Conservation (phyloP, 2,797 vertebrate genomes). For the Hyperoplus immaculatus region DNA sequence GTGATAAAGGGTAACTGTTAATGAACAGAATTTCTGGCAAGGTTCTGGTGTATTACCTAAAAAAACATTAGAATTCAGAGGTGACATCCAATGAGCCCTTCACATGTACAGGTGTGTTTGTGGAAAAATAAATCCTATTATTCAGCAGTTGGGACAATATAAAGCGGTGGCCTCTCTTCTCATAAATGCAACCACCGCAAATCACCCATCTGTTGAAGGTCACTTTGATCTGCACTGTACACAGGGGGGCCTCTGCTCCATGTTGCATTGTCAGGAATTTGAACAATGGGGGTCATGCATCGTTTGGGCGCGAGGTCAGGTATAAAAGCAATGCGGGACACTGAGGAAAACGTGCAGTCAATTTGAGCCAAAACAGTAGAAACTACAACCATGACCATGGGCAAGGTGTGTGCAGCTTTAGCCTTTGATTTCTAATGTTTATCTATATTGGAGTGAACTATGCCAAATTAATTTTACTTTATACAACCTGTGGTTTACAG, state of each 20-base stretch:
- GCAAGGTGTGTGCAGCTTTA: conserved; percentile 70
- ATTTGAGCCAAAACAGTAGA: conserved; percentile 42
- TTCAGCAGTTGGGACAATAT: conserved; percentile 67
- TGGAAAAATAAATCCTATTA: conserved; percentile 58
- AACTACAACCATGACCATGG: conserved; percentile 79
- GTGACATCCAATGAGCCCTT: conserved; percentile 9
- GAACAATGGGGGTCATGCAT: conserved; percentile 76
- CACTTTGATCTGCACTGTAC: conserved; percentile 72
- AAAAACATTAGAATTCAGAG: neutral
- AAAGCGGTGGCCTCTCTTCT: conserved; percentile 60
- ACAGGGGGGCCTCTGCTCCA: conserved; percentile 66
- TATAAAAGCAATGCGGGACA: conserved; percentile 78
- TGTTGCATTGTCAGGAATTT: conserved; percentile 85
- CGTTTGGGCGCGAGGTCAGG: conserved; percentile 65
- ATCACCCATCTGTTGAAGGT: conserved; percentile 69
- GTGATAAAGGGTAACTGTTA: neutral
- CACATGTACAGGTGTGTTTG: conserved; percentile 29
- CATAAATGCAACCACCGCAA: conserved; percentile 79
- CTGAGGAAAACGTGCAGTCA: conserved; percentile 62
- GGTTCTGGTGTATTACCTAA: neutral
- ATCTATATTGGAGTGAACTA: neutral
- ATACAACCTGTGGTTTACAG: no score
- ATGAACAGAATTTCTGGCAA: no score
- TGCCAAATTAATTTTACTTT: neutral
- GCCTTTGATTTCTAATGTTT: neutral